Evolutionary conservation across 2,797 vertebrate genomes (phyloP).

Genomic region (Huso huso): DNA sequence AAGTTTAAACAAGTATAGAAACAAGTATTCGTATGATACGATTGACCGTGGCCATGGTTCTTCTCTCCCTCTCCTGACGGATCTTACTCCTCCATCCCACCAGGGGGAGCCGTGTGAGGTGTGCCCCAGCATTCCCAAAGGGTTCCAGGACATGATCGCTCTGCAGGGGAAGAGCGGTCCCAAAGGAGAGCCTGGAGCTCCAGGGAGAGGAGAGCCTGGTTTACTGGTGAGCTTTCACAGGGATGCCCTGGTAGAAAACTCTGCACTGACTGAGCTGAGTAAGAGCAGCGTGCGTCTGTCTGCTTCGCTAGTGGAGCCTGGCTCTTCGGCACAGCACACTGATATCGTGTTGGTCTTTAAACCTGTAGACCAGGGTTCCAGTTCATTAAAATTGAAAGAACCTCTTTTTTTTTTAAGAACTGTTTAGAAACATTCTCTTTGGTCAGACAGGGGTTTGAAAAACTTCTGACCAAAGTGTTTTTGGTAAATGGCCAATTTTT

Average conservation of each 20-base stretch:
- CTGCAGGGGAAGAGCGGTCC: conserved; percentile 67
- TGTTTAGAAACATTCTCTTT: too few species aligned
- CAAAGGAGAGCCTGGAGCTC: conserved; percentile 71
- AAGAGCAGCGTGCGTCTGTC: conserved; percentile 8
- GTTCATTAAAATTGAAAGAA: too few species aligned
- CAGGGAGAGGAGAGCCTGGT: conserved; percentile 58
- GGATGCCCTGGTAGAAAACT: not conserved
- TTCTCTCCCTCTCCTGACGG: not conserved
- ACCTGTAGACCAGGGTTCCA: not conserved
- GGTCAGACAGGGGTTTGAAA: too few species aligned
- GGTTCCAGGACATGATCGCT: conserved; percentile 39
- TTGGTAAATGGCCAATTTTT: too few species aligned
- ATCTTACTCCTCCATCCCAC: conserved; percentile 16
- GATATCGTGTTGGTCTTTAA: conserved; percentile 12
- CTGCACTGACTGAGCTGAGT: conserved; percentile 12
- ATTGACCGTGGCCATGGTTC: not conserved
- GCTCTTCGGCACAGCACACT: conserved; percentile 25
- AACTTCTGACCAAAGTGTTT: too few species aligned
- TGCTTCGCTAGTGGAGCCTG: conserved; percentile 14
- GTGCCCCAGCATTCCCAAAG: conserved; percentile 49
- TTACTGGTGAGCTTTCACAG: conserved; percentile 41
- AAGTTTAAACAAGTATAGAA: too few species aligned
- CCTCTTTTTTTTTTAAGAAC: too few species aligned
- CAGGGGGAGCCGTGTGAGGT: conserved; percentile 62
- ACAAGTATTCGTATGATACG: too few species aligned